Conservation (phyloP, 2,888 invertebrate genomes). For the Schrankia costaestrigalis region DNA sequence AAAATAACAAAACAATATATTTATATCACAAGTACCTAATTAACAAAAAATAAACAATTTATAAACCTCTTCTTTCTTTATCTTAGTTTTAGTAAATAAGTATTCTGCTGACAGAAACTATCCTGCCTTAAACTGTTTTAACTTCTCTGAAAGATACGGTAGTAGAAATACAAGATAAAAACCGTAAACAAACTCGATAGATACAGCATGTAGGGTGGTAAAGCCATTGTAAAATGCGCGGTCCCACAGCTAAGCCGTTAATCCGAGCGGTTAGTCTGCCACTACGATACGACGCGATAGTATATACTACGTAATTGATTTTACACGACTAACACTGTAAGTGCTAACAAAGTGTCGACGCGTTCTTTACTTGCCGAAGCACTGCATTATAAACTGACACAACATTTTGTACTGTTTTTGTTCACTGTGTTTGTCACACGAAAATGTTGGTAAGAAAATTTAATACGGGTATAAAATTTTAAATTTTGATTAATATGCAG, state of each 20-base stretch:
- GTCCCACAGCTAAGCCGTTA: slow-evolving; percentile 32
- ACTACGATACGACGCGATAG: slow-evolving; percentile 25
- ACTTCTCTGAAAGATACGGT: background rate
- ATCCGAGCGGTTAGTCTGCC: slow-evolving; percentile 31
- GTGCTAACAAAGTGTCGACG: slow-evolving; percentile 15
- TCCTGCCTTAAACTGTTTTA: background rate
- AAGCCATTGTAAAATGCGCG: slow-evolving; percentile 32
- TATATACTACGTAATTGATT: slow-evolving; percentile 34
- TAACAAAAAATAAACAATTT: no score
- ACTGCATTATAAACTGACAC: no score
- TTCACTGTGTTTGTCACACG: no score
- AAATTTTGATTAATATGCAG: no score
- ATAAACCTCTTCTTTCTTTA: no score
- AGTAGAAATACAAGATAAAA: background rate
- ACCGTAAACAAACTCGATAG: slow-evolving; percentile 1
- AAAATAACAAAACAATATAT: no score
- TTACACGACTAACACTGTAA: slow-evolving; percentile 26
- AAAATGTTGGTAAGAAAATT: no score
- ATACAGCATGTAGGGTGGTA: slow-evolving; percentile 15
- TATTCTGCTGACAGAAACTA: no score
- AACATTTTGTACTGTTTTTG: no score
- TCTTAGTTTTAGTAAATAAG: no score
- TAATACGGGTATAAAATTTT: no score
- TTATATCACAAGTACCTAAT: no score
- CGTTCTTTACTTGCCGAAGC: slow-evolving; percentile 10